Percentiles rank a stretch among this genome's conserved stretches.
Conservation (phyloP, 2,888 invertebrate genomes). For the Tipula helvola region DNA sequence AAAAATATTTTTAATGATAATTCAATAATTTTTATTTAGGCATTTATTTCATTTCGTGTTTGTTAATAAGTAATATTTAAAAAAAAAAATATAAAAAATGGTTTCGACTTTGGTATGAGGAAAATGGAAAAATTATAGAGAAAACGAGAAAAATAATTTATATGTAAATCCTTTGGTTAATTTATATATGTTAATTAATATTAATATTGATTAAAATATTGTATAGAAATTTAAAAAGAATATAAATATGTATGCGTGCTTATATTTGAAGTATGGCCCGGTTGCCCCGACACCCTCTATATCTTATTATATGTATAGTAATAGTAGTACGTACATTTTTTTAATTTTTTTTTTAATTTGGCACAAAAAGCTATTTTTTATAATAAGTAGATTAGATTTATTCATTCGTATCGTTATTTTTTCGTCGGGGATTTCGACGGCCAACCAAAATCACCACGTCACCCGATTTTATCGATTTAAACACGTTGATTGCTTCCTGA, state of each 20-base stretch:
- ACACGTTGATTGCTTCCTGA: slow-evolving; percentile 64
- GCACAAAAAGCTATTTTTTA: neutral
- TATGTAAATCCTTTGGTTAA: neutral
- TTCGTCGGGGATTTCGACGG: slow-evolving; percentile 41
- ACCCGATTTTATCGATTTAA: slow-evolving; percentile 65
- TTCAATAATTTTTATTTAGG: neutral
- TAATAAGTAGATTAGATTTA: slow-evolving; percentile 38
- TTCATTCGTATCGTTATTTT: slow-evolving; percentile 68
- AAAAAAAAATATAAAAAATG: neutral
- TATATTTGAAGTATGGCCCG: neutral
- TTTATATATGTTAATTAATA: neutral
- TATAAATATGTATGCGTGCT: neutral
- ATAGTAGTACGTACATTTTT: neutral
- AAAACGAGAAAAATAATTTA: neutral
- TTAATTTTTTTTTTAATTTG: neutral
- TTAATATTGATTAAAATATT: neutral
- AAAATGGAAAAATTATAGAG: slow-evolving; percentile 1
- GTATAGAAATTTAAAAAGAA: neutral
- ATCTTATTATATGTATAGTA: neutral
- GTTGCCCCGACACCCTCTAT: neutral
- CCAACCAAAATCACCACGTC: slow-evolving; percentile 61
- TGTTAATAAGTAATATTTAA: neutral
- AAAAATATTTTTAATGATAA: neutral
- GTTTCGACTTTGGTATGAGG: slow-evolving; percentile 7
- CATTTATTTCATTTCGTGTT: neutral